Evolutionary conservation across 2,888 invertebrate genomes (phyloP).

Genomic region (Sussaba pulchella): DNA sequence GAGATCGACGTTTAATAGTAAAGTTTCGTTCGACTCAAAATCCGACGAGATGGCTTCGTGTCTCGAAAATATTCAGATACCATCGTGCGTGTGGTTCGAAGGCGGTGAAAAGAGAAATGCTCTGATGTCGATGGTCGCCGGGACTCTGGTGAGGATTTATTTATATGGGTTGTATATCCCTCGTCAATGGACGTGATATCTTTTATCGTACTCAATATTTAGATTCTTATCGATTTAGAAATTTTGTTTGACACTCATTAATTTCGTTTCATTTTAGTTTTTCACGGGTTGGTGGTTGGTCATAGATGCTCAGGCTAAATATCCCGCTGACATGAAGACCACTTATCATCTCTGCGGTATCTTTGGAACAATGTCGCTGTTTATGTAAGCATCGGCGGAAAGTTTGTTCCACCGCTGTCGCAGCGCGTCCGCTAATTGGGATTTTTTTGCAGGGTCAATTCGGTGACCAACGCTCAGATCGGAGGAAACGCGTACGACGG

Average conservation of each 20-base stretch:
- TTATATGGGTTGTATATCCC: slow-evolving; percentile 5
- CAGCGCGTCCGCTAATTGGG: neutral
- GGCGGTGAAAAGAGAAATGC: slow-evolving; percentile 94
- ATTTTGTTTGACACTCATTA: too few relatives aligned
- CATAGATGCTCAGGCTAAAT: slow-evolving; percentile 95
- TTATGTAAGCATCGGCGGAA: slow-evolving; percentile 89
- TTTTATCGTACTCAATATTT: too few relatives aligned
- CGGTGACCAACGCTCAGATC: slow-evolving; percentile 97
- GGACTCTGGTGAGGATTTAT: slow-evolving; percentile 90
- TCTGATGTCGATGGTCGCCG: slow-evolving; percentile 93
- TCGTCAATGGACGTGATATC: neutral
- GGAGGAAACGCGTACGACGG: slow-evolving; percentile 93
- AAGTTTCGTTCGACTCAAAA: neutral
- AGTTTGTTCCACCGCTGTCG: neutral
- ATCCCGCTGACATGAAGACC: slow-evolving; percentile 89
- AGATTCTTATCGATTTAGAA: too few relatives aligned
- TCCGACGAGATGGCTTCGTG: slow-evolving; percentile 85
- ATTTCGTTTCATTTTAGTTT: slow-evolving; percentile 87
- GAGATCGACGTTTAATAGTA: neutral
- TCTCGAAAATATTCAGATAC: slow-evolving; percentile 91
- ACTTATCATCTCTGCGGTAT: slow-evolving; percentile 97
- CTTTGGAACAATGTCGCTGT: slow-evolving; percentile 96
- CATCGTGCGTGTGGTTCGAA: slow-evolving; percentile 93
- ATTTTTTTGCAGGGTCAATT: slow-evolving; percentile 90
- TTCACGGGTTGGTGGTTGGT: slow-evolving; percentile 99